Evolutionary conservation across 2,888 invertebrate genomes (phyloP), one percentile per base, ranked within the genome.

Genomic region (Acronicta psi): DNA sequence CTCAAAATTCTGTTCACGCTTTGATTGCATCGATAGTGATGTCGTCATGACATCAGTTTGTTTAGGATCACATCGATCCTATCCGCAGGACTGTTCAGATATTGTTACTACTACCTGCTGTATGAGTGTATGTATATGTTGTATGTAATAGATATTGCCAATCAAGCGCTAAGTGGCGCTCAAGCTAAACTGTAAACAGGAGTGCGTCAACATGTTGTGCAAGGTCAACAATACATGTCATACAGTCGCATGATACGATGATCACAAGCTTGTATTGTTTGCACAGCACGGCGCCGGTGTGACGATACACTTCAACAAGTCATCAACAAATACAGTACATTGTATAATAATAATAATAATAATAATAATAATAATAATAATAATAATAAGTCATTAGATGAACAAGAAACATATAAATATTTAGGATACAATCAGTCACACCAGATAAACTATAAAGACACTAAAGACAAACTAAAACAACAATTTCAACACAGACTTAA

Each of bases 141-240:
- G 18, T 43, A 43, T n/a, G 5, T 25, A 13, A 31, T 45, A 34
- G 41, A 57, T 63, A 51, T 42, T 29, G 20, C 25, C 37, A 43
- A 63, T 64, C 57, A 51, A 13, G 25, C 42, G 17, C 36, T 16
- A 38, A 63, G 50, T 46, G 40, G 31, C 36, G 62, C 64, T 43
- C 40, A 16, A 13, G 40, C n/a, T 43, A 43, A 14, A 63, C 47
- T 54, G 47, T 42, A 37, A 34, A 46, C 57, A 51, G 13, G 11
- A 13, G 13, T 18, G 9, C 17, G 50, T 34, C 42, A 46, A 64
- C 29, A 47, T 43, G 46, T 43, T 50, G 18, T 1, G 34, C n/a
- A 18, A 20, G 13, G 13, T n/a, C 56, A 46, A 50, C 50, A 42
- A 49, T 29, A 36, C 29, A n/a, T 31, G n/a, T n/a, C n/a, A 16